These are phyloP conservation scores for Sylvicapra grimmia DNA, from an alignment of 2,113 vertebrate species.

Conservation along the genomic window DNA sequence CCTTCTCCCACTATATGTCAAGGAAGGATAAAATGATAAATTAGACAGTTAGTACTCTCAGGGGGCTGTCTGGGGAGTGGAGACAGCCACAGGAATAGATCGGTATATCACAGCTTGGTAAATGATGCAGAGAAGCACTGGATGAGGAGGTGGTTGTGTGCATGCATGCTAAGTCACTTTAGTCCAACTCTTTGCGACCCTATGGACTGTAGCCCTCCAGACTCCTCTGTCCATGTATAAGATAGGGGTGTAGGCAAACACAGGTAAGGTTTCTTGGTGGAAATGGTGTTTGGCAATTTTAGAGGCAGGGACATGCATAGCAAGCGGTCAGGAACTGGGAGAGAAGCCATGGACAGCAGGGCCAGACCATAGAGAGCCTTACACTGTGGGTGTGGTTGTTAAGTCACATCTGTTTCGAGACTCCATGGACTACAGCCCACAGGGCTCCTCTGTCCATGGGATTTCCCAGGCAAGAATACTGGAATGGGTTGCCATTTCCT, in stretches of 20 bases:
- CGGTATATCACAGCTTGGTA: not conserved
- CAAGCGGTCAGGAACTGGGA: not conserved
- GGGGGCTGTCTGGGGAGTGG: not conserved
- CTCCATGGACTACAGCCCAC: not conserved
- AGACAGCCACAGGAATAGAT: not conserved
- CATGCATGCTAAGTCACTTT: not conserved
- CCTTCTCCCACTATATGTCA: not conserved
- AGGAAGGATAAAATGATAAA: not conserved
- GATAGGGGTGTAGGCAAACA: not conserved
- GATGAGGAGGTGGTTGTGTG: not conserved
- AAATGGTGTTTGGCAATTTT: not conserved
- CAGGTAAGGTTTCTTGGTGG: not conserved
- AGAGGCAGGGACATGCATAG: not conserved
- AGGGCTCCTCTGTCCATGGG: not conserved
- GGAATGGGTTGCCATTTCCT: not conserved
- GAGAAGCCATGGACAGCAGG: not conserved
- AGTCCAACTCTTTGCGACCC: not conserved
- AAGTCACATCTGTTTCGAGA: not conserved
- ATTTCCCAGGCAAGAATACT: not conserved
- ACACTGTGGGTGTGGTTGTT: not conserved
- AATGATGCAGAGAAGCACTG: not conserved
- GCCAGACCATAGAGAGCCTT: not conserved
- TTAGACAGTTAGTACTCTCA: not conserved
- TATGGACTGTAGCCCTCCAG: not conserved
- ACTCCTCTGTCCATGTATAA: not conserved